Percentiles rank a stretch among this genome's conserved stretches.
Conservation (phyloP, 1,140 invertebrate species). For the Reticulitermes speratus region DNA sequence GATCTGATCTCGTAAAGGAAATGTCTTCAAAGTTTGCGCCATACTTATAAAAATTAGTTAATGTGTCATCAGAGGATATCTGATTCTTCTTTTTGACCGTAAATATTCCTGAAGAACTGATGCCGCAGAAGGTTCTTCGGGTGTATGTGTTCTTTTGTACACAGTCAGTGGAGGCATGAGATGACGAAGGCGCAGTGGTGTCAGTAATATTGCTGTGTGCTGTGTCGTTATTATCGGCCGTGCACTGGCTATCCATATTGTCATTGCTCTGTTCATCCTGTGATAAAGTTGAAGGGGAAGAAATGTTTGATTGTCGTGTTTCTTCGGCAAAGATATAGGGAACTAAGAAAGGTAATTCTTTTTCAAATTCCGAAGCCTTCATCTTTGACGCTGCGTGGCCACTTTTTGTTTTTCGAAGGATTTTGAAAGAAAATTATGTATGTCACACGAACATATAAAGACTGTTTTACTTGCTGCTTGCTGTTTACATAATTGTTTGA, state of each 20-base stretch:
- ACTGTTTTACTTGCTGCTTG: not conserved
- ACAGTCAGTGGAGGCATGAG: not conserved
- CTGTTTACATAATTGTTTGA: conserved; percentile 3
- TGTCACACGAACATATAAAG: conserved; percentile 18
- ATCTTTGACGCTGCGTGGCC: conserved; percentile 34
- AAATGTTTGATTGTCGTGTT: conserved; percentile 32
- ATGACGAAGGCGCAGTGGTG: no score
- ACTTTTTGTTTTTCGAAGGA: conserved; percentile 32
- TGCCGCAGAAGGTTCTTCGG: conserved; percentile 27
- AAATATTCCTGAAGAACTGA: conserved; percentile 33
- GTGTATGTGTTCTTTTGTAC: not conserved
- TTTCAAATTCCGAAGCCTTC: conserved; percentile 36
- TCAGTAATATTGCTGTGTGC: no score
- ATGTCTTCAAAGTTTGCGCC: conserved; percentile 34
- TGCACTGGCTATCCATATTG: no score
- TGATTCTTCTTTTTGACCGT: conserved; percentile 19
- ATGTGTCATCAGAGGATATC: conserved; percentile 11
- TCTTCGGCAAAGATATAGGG: conserved; percentile 36
- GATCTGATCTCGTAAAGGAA: conserved; percentile 33
- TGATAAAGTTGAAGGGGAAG: no score
- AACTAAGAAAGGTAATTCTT: conserved; percentile 36
- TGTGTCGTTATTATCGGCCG: no score
- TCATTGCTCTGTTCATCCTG: no score
- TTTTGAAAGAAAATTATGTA: not conserved
- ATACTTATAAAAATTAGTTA: conserved; percentile 35